Conservation (phyloP, 2,113 vertebrate genomes). For the Lepidothrix coronata region DNA sequence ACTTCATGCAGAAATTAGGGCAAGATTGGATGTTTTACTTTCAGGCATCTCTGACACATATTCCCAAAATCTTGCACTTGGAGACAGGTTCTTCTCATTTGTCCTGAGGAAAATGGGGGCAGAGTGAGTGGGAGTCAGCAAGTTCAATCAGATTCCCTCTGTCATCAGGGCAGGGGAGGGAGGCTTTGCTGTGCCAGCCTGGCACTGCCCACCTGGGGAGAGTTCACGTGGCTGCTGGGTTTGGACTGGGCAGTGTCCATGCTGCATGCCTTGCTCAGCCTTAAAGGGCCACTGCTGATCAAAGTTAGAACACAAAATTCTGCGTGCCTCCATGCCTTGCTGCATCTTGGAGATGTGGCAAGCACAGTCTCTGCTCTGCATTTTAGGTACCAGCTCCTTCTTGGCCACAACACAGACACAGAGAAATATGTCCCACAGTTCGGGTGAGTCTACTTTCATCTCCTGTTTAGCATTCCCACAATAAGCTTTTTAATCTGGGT, state of each 20-base stretch:
- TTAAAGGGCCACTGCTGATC: conserved; percentile 45
- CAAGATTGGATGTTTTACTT: accelerated
- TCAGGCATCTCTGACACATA: not conserved
- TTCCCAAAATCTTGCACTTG: not conserved
- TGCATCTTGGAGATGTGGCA: not conserved
- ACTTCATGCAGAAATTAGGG: conserved; percentile 8
- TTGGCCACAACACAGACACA: not conserved
- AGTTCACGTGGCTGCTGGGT: not conserved
- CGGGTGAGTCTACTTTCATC: not conserved
- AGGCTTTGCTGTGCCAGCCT: not conserved
- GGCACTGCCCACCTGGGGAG: conserved; percentile 9
- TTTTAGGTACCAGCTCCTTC: not conserved
- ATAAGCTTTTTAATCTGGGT: not conserved
- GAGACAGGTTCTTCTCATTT: not conserved
- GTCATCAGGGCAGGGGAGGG: not conserved
- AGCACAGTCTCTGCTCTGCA: not conserved
- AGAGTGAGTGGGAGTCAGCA: not conserved
- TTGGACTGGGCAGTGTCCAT: not conserved
- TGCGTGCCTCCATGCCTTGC: not conserved
- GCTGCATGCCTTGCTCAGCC: not conserved
- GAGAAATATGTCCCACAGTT: not conserved
- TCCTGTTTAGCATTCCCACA: not conserved
- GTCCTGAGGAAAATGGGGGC: not conserved
- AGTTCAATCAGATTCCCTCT: not conserved
- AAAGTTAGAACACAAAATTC: not conserved